Evolutionary conservation across 2,113 vertebrate species (phyloP).

Genomic region (Poeciliopsis retropinna): DNA sequence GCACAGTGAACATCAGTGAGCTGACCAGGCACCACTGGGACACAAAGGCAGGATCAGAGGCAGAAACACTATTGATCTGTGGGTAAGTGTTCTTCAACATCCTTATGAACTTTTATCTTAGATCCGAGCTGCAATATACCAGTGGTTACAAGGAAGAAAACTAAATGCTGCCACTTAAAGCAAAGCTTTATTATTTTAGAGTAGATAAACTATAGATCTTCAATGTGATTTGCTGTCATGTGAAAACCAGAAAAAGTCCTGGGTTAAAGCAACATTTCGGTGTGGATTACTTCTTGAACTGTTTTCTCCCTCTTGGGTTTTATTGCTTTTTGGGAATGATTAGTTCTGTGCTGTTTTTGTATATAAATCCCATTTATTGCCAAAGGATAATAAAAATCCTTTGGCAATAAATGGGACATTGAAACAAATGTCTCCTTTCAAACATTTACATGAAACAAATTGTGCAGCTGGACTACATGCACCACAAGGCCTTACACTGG

Average conservation of each 20-base stretch:
- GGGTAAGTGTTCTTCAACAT: slow-evolving; percentile 67
- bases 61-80: slow-evolving; percentile 65
- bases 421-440: slow-evolving; percentile 14
- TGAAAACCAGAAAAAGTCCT: neutral
- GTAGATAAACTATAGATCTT: slow-evolving; percentile 36
- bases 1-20: slow-evolving; percentile 40
- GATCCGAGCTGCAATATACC: slow-evolving; percentile 31
- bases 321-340: slow-evolving; percentile 35
- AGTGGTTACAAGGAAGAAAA: slow-evolving; percentile 27
- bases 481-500: neutral
- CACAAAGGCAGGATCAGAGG: slow-evolving; percentile 33
- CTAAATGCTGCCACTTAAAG: slow-evolving; percentile 25
- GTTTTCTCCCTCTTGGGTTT: slow-evolving; percentile 31
- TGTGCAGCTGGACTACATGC: slow-evolving; percentile 8
- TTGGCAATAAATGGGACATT: neutral
- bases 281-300: slow-evolving; percentile 30
- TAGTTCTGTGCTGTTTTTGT: slow-evolving; percentile 9
- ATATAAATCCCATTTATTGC: slow-evolving; percentile 34
- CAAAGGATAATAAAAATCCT: slow-evolving; percentile 5
- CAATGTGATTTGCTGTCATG: slow-evolving; percentile 43
- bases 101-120: slow-evolving; percentile 51
- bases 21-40: slow-evolving; percentile 52
- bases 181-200: slow-evolving; percentile 49
- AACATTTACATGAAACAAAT: neutral
- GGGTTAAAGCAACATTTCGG: slow-evolving; percentile 6